These are phyloP conservation scores for Pectinophora gossypiella DNA, from an alignment of 1,140 invertebrate genomes.

Conservation along the genomic window DNA sequence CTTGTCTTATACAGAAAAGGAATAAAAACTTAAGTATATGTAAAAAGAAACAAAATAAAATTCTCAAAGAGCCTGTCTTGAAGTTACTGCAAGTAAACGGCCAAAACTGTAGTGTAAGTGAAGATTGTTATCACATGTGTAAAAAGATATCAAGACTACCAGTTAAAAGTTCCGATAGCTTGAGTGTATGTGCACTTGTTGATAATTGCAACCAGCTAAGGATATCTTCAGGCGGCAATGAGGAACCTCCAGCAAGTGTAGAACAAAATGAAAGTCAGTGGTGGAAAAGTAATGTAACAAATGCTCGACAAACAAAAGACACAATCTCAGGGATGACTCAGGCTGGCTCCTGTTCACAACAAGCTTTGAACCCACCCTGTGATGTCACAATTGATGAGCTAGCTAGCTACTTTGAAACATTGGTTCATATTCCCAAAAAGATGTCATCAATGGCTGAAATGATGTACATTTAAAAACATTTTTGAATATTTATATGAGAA, in stretches of 20 bases:
- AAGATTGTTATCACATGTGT: slow-evolving; percentile 26
- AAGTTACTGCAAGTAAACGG: slow-evolving; percentile 40
- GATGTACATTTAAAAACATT: slow-evolving; percentile 90
- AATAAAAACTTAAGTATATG: slow-evolving; percentile 35
- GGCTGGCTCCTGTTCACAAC: slow-evolving; percentile 76
- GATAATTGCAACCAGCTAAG: slow-evolving; percentile 59
- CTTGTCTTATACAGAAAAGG: slow-evolving; percentile 38
- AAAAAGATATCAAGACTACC: slow-evolving; percentile 12
- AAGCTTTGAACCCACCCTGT: slow-evolving; percentile 81
- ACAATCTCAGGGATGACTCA: slow-evolving; percentile 30
- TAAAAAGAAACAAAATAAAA: slow-evolving; percentile 57
- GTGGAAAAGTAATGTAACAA: slow-evolving; percentile 43
- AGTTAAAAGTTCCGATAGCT: slow-evolving; percentile 31
- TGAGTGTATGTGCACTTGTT: slow-evolving; percentile 49
- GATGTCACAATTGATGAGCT: slow-evolving; percentile 93
- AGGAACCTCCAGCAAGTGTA: slow-evolving; percentile 18
- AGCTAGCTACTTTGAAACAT: slow-evolving; percentile 94
- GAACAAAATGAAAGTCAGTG: slow-evolving; percentile 36
- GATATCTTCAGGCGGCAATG: slow-evolving; percentile 40
- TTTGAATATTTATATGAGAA: neutral
- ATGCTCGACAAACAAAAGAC: slow-evolving; percentile 29
- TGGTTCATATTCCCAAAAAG: slow-evolving; percentile 95
- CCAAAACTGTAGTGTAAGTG: slow-evolving; percentile 30
- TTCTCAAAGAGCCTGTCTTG: slow-evolving; percentile 60
- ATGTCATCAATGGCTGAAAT: slow-evolving; percentile 97